Evolutionary conservation across 2,888 invertebrate species (phyloP).

Genomic region (Andricus quercusramuli): DNA sequence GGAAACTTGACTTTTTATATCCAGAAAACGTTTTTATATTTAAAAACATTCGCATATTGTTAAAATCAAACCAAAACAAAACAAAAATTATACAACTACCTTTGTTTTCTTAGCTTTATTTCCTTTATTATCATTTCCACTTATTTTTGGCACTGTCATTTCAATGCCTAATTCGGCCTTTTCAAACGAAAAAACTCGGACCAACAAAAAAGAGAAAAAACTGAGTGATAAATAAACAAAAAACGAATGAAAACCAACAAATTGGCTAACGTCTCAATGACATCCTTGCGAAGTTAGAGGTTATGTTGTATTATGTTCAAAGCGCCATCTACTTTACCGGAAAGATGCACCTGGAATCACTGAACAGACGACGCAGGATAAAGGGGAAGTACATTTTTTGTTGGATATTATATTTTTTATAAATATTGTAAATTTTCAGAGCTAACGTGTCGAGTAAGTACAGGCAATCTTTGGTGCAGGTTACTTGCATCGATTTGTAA

Average conservation of each 20-base stretch:
- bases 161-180: not conserved
- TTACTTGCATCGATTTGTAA: no score
- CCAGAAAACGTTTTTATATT: no score
- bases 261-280: not conserved
- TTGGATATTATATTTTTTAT: not conserved
- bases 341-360: not conserved
- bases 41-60: no score
- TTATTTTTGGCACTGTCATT: conserved; percentile 19
- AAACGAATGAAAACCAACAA: not conserved
- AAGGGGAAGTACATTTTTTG: not conserved
- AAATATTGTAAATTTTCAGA: not conserved
- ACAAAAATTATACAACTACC: conserved; percentile 10
- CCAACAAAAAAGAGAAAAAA: not conserved
- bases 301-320: not conserved
- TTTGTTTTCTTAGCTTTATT: conserved; percentile 33
- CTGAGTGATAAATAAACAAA: not conserved
- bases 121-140: not conserved
- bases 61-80: not conserved
- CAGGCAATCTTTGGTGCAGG: no score
- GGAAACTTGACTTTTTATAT: no score
- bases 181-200: no score
- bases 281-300: not conserved
- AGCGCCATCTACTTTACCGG: not conserved
- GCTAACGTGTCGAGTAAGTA: no score
- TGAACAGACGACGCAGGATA: not conserved